Conservation (phyloP, 2,888 invertebrate genomes). For the Apamea crenata region DNA sequence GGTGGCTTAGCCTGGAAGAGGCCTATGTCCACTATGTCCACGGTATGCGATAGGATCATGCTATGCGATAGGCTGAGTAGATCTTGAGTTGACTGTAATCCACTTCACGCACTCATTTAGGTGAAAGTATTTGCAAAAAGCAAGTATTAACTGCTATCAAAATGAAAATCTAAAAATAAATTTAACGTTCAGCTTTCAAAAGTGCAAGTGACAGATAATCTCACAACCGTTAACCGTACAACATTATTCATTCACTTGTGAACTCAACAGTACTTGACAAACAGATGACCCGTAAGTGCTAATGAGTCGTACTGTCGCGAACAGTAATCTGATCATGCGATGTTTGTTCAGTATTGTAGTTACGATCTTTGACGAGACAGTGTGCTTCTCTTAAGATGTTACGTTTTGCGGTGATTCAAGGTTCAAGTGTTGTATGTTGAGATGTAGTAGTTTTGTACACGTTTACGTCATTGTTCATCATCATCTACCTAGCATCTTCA, state of each 20-base stretch:
- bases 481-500: not conserved
- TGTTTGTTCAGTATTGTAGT: slow-evolving; percentile 48
- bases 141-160: not conserved
- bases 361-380: slow-evolving; percentile 12
- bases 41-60: too few relatives aligned
- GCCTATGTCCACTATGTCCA: not conserved
- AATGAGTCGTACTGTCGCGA: slow-evolving; percentile 57
- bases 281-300: slow-evolving; percentile 45
- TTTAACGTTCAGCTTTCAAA: not conserved
- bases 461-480: not conserved
- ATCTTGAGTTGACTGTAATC: not conserved
- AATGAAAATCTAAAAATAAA: not conserved
- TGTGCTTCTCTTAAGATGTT: slow-evolving; percentile 18
- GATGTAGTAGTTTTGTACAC: not conserved
- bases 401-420: not conserved
- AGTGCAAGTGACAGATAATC: slow-evolving; percentile 22
- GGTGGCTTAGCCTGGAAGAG: not conserved
- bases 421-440: not conserved
- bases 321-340: slow-evolving; percentile 52
- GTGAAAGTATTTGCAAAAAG: not conserved
- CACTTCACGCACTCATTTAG: not conserved
- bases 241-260: slow-evolving; percentile 50
- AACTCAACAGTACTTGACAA: slow-evolving; percentile 49
- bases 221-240: slow-evolving; percentile 18
- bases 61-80: too few relatives aligned